phyloP scores from a whole-genome alignment of 2,113 vertebrate species.

The Motacilla tschutschensis region DNA sequence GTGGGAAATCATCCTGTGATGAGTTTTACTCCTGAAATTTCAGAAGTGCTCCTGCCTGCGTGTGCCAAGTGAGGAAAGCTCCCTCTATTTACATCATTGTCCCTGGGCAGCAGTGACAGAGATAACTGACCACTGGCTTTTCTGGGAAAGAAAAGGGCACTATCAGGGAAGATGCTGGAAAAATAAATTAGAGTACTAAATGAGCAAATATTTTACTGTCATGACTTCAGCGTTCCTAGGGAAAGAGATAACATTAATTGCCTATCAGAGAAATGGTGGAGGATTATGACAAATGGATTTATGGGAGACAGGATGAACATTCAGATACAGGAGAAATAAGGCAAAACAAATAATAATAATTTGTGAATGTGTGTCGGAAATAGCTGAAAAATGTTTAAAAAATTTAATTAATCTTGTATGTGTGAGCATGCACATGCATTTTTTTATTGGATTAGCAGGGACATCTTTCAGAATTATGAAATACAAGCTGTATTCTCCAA shows the following conservation, averaged over 20 bases:
- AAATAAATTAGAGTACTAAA: constrained; percentile 49
- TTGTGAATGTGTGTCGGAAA: neutral
- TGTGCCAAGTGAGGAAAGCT: neutral
- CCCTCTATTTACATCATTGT: neutral
- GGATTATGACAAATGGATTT: neutral
- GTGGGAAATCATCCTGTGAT: neutral
- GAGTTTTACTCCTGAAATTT: neutral
- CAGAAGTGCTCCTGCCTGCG: neutral
- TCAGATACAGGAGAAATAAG: neutral
- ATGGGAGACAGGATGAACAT: neutral
- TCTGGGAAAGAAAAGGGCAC: constrained; percentile 12
- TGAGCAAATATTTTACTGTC: constrained; percentile 38
- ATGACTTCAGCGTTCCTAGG: neutral
- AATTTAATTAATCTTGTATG: constrained; percentile 34
- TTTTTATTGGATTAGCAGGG: constrained; percentile 51
- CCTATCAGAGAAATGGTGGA: constrained; percentile 15
- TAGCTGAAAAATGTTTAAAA: constrained; percentile 26
- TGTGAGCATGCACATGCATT: neutral
- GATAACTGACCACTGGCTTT: constrained; percentile 14
- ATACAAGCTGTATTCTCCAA: constrained; percentile 56
- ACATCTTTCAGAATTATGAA: constrained; percentile 63
- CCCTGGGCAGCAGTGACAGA: neutral
- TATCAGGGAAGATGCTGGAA: constrained; percentile 16
- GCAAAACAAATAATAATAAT: constrained; percentile 49
- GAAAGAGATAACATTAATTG: constrained; percentile 47